A percentile compares a stretch with the other conserved stretches of the same genome.
These are phyloP conservation scores for Nymphicus hollandicus DNA, from an alignment of 2,113 vertebrate species.

Conservation along the genomic window DNA sequence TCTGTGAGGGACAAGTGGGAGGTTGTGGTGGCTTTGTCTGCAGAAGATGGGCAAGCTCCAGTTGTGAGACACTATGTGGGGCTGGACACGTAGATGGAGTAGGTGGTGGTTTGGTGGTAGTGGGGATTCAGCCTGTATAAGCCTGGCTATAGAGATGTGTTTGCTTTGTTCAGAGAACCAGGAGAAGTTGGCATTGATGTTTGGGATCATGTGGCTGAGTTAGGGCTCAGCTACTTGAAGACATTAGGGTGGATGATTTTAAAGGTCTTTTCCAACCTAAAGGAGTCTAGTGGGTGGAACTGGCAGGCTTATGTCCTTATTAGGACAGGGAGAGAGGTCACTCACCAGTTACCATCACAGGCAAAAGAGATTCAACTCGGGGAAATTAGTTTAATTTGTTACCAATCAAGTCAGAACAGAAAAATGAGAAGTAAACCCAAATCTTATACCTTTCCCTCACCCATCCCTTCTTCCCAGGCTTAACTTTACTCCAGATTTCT, in stretches of 20 bases:
- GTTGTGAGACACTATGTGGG: fast-evolving
- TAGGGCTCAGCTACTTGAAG: neutral
- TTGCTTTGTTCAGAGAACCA: neutral
- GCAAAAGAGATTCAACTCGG: neutral
- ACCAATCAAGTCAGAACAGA: neutral
- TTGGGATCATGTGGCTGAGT: neutral
- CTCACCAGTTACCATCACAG: neutral
- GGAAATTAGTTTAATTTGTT: neutral
- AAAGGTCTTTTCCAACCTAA: neutral
- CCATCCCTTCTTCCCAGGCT: neutral
- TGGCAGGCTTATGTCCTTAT: neutral
- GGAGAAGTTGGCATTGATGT: neutral
- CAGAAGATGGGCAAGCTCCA: neutral
- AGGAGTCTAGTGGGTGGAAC: neutral
- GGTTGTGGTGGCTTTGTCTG: neutral
- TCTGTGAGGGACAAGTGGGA: neutral
- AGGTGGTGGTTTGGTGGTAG: neutral
- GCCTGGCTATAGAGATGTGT: neutral
- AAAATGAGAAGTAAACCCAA: neutral
- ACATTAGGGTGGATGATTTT: neutral
- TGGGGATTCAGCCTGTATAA: neutral
- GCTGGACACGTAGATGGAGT: neutral
- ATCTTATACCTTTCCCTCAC: neutral
- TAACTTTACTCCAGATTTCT: neutral
- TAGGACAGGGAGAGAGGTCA: neutral